Evolutionary conservation across 2,113 vertebrate genomes (phyloP), one percentile per base, ranked within the genome.

Genomic region (Alligator sinensis): DNA sequence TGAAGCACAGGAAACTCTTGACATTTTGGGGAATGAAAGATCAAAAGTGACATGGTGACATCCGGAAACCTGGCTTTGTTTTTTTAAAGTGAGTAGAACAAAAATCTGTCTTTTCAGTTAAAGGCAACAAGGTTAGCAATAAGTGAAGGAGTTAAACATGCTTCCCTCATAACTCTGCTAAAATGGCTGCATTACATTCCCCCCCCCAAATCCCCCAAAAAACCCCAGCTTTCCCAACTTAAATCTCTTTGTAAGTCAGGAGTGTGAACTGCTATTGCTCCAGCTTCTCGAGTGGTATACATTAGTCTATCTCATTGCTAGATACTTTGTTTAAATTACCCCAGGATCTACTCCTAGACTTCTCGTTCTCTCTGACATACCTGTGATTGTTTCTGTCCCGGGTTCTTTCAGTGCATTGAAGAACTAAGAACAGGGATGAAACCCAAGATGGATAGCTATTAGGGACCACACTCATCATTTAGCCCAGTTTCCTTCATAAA

Each of bases 61-160:
- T 88, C 81, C 60, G 90, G 76, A 77, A 86, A 74, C 54, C 9
- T 72, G 17, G 12, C 21, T 79, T 93, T 83, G 55, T 88, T 97
- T 95, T 82, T 47, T 47, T 93, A 34, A 34, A 57, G 28, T 88
- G 55, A 89, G 61, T 11, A 7, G 63, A 93, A 87, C 9, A 75
- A 93, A 80, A 57, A 13, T 28, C 30, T 80, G 5, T 68, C 78
- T 80, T 86, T 66, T 74, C 18, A 60, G 81, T 60, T 70, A 88
- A 93, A 94, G 30, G 2, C 1, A 19, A 21, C 74, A 86, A 4
- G 24, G 63, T 30, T 80, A 25, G 34, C 22, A 75, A 11, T 75
- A 89, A 78, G 11, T 34, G 18, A 84, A 79, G 6, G 57, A 87
- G 27, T 82, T 55, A 34, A 84, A 15, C 6, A 25, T 19, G 6